These are phyloP conservation scores for Sepiola atlantica DNA, from an alignment of 2,888 invertebrate genomes.

Conservation along the genomic window DNA sequence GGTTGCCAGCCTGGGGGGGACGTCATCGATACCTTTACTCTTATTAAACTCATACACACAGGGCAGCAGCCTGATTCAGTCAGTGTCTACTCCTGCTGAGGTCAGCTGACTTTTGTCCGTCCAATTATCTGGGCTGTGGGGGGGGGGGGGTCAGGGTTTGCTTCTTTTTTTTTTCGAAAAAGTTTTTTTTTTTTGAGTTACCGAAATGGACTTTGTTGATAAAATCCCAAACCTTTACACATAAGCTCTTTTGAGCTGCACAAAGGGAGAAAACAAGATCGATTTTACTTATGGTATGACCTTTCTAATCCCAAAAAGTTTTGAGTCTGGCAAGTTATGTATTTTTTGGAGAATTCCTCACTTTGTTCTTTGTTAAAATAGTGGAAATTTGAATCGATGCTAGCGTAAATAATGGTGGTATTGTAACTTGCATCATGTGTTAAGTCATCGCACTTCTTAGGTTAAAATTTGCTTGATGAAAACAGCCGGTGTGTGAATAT, in stretches of 20 bases:
- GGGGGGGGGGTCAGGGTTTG: neutral
- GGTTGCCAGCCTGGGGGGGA: neutral
- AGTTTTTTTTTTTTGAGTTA: neutral
- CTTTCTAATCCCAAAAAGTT: too few relatives aligned
- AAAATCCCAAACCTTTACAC: neutral
- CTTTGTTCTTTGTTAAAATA: too few relatives aligned
- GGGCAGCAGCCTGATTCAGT: neutral
- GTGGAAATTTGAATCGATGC: too few relatives aligned
- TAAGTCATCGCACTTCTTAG: too few relatives aligned
- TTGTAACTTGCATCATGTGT: too few relatives aligned
- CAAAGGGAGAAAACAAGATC: neutral
- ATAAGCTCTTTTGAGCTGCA: neutral
- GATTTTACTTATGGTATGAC: neutral
- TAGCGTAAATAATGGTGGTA: too few relatives aligned
- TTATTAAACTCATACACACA: neutral
- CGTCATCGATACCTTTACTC: neutral
- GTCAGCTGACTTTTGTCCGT: constrained; percentile 32
- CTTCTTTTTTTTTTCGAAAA: too few relatives aligned
- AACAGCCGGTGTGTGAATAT: too few relatives aligned
- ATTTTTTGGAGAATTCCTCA: too few relatives aligned
- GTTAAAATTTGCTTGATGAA: too few relatives aligned
- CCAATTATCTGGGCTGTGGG: neutral
- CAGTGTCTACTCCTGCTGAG: neutral
- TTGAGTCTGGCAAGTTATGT: too few relatives aligned
- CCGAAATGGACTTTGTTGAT: neutral